Conservation (phyloP, 2,888 invertebrate genomes). For the Agrypnus murinus region DNA sequence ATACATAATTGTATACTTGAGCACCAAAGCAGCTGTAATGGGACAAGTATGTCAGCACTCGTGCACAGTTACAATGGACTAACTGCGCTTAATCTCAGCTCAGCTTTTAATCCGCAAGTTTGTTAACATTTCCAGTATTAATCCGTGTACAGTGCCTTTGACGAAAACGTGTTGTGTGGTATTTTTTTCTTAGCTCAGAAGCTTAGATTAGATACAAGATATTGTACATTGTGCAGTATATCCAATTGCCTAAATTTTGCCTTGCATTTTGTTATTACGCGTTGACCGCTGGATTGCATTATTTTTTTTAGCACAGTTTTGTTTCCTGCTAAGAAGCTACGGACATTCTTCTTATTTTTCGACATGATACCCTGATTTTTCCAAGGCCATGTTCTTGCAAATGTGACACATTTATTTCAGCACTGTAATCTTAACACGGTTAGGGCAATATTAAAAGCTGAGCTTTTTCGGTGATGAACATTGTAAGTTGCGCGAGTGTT, state of each 20-base stretch:
- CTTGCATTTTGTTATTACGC: conserved; percentile 45
- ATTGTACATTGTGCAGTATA: conserved; percentile 41
- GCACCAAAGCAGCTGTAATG: conserved; percentile 60
- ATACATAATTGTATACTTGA: conserved; percentile 47
- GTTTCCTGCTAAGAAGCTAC: conserved; percentile 56
- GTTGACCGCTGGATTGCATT: conserved; percentile 59
- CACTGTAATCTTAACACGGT: conserved; percentile 64
- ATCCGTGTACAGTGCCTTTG: conserved; percentile 68
- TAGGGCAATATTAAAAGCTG: conserved; percentile 70
- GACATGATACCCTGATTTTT: conserved; percentile 59
- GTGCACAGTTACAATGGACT: conserved; percentile 71
- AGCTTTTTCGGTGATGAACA: conserved; percentile 70
- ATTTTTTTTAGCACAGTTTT: conserved; percentile 61
- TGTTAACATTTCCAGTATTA: conserved; percentile 69
- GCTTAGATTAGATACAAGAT: conserved; percentile 65
- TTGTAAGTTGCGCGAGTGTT: conserved; percentile 71
- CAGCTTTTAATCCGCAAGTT: conserved; percentile 72
- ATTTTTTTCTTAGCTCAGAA: conserved; percentile 62
- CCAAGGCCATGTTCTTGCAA: conserved; percentile 72
- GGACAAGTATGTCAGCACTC: conserved; percentile 70
- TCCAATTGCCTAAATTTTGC: conserved; percentile 47
- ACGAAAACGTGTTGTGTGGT: conserved; percentile 67
- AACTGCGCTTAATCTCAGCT: conserved; percentile 72
- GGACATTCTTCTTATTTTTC: conserved; percentile 57
- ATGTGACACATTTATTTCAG: conserved; percentile 62